These are phyloP conservation scores for Poeciliopsis infans DNA, from an alignment of 2,797 vertebrate genomes.

Conservation along the genomic window DNA sequence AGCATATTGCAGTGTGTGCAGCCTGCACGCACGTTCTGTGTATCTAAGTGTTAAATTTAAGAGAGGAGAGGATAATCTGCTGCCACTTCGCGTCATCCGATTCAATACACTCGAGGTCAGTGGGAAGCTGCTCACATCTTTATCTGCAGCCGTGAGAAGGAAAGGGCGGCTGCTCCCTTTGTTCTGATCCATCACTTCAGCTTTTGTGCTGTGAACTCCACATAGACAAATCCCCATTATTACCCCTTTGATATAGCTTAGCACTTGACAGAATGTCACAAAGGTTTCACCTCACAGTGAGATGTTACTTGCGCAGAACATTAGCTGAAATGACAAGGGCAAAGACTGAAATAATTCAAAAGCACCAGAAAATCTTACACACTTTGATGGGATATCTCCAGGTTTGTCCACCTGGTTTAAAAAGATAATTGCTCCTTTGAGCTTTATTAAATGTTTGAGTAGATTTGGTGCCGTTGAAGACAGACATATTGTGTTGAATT, in stretches of 20 bases:
- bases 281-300: slow-evolving; percentile 27
- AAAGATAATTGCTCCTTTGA: neutral
- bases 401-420: neutral
- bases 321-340: slow-evolving; percentile 1
- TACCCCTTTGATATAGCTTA: slow-evolving; percentile 35
- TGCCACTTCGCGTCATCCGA: slow-evolving; percentile 40
- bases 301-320: slow-evolving; percentile 28
- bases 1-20: neutral
- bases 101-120: slow-evolving; percentile 55
- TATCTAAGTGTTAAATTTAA: slow-evolving; percentile 17
- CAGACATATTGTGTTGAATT: neutral
- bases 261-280: slow-evolving; percentile 29
- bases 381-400: neutral
- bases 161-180: slow-evolving; percentile 22
- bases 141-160: slow-evolving; percentile 40
- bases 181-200: slow-evolving; percentile 43
- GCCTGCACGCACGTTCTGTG: neutral
- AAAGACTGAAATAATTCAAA: neutral
- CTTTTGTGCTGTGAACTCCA: slow-evolving; percentile 36
- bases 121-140: slow-evolving; percentile 40
- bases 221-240: slow-evolving; percentile 50
- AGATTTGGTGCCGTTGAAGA: neutral
- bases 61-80: slow-evolving; percentile 18
- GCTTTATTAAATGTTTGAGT: neutral
- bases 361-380: neutral